These are phyloP conservation scores for Neostethus bicornis DNA, from an alignment of 2,797 vertebrate species.

Conservation along the genomic window DNA sequence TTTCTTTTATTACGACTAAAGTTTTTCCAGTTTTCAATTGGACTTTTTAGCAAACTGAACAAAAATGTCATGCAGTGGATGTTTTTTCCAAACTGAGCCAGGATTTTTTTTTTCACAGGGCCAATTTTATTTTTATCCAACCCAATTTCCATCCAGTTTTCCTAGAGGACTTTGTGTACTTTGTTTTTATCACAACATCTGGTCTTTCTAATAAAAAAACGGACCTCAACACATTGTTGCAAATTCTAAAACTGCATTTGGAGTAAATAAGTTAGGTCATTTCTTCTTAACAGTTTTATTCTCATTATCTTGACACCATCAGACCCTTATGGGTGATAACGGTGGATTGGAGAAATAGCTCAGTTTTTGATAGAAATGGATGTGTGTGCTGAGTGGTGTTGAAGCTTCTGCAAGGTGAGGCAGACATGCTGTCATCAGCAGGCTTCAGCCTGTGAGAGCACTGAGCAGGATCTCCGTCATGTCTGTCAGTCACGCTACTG, in stretches of 20 bases:
- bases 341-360: slow-evolving; percentile 19
- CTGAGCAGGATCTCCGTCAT: slow-evolving; percentile 59
- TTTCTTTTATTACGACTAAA: too few species aligned
- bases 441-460: slow-evolving; percentile 66
- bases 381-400: slow-evolving; percentile 1
- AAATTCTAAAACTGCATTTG: slow-evolving; percentile 19
- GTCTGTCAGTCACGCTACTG: slow-evolving; percentile 63
- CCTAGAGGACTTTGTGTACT: slow-evolving; percentile 22
- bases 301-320: slow-evolving; percentile 37
- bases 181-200: slow-evolving; percentile 50
- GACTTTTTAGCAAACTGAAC: too few species aligned
- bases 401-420: slow-evolving; percentile 29
- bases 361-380: slow-evolving; percentile 38
- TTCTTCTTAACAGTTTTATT: slow-evolving; percentile 35
- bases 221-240: slow-evolving; percentile 31
- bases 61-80: too few species aligned
- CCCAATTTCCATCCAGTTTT: too few species aligned
- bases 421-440: slow-evolving; percentile 78
- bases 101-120: slow-evolving; percentile 6
- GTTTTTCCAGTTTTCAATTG: too few species aligned
- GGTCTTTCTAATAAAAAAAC: slow-evolving; percentile 42
- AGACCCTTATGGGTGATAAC: slow-evolving; percentile 30
- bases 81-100: background rate
- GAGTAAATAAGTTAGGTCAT: slow-evolving; percentile 56
- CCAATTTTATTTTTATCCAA: background rate